Percentiles rank a stretch among this genome's conserved stretches.
Evolutionary conservation across 2,888 invertebrate species (phyloP).

Genomic region (Parnassius apollo): DNA sequence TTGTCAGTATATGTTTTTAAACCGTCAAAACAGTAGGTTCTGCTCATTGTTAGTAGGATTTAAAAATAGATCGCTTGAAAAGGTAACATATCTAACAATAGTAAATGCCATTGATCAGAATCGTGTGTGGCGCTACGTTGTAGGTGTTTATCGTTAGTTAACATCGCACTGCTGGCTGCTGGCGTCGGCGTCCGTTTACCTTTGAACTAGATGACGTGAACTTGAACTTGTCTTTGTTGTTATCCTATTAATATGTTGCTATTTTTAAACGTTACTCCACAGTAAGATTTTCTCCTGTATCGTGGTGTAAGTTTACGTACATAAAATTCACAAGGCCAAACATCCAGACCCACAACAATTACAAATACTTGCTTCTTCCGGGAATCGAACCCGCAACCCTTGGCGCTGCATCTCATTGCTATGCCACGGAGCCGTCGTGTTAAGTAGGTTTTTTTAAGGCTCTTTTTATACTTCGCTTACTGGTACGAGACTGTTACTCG

Average conservation of each 20-base stretch:
- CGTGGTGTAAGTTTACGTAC: too few relatives aligned
- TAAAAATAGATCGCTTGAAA: slow-evolving; percentile 7
- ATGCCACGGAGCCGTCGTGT: too few relatives aligned
- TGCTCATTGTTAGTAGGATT: slow-evolving; percentile 9
- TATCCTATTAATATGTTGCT: background rate
- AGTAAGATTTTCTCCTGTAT: too few relatives aligned
- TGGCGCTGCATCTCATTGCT: too few relatives aligned
- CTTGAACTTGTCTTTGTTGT: slow-evolving; percentile 41
- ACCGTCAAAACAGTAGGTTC: slow-evolving; percentile 15
- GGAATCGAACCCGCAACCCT: too few relatives aligned
- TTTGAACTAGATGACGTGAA: slow-evolving; percentile 48
- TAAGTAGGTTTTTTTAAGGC: too few relatives aligned
- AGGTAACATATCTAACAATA: slow-evolving; percentile 18
- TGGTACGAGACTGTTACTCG: too few relatives aligned
- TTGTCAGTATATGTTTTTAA: slow-evolving; percentile 6
- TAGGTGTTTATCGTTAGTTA: slow-evolving; percentile 42
- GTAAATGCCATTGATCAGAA: slow-evolving; percentile 9
- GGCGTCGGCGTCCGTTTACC: slow-evolving; percentile 45
- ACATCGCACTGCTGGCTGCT: slow-evolving; percentile 30
- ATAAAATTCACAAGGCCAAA: too few relatives aligned
- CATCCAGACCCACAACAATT: too few relatives aligned
- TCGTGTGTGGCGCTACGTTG: slow-evolving; percentile 26
- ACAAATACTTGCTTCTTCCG: too few relatives aligned
- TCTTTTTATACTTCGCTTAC: too few relatives aligned
- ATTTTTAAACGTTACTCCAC: too few relatives aligned